These are phyloP conservation scores for Bathynomus jamesi DNA, from an alignment of 1,140 invertebrate genomes.

Conservation along the genomic window DNA sequence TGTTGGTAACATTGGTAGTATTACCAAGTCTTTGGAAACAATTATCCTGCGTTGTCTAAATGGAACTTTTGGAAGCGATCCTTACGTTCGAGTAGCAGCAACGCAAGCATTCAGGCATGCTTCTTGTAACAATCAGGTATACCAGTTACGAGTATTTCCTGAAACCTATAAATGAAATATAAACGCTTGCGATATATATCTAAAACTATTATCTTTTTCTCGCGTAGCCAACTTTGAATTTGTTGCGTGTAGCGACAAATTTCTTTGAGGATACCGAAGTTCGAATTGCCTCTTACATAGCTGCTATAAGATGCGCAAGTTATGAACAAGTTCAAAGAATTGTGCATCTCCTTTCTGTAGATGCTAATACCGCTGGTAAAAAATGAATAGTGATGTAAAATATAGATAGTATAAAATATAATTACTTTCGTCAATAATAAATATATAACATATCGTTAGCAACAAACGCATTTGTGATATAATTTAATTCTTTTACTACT, in stretches of 20 bases:
- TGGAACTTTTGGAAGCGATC: not conserved
- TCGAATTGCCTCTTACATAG: not conserved
- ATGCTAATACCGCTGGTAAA: too few species aligned
- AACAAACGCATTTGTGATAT: too few species aligned
- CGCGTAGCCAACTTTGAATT: not conserved
- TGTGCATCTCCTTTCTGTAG: too few species aligned
- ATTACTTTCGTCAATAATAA: too few species aligned
- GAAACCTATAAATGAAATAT: too few species aligned
- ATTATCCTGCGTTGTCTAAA: not conserved
- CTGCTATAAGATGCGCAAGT: not conserved
- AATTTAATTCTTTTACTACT: too few species aligned
- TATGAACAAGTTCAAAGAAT: not conserved
- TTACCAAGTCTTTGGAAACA: not conserved
- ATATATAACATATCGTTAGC: too few species aligned
- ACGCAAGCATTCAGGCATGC: not conserved
- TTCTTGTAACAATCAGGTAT: not conserved
- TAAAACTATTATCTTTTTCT: too few species aligned
- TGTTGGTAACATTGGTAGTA: not conserved
- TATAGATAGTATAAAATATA: too few species aligned
- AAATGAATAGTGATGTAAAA: too few species aligned
- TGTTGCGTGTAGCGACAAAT: not conserved
- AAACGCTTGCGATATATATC: too few species aligned
- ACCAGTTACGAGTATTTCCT: too few species aligned
- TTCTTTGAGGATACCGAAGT: not conserved
- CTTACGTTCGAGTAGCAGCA: not conserved